Evolutionary conservation across 2,888 invertebrate species (phyloP).

Genomic region (Leistus spinibarbis): DNA sequence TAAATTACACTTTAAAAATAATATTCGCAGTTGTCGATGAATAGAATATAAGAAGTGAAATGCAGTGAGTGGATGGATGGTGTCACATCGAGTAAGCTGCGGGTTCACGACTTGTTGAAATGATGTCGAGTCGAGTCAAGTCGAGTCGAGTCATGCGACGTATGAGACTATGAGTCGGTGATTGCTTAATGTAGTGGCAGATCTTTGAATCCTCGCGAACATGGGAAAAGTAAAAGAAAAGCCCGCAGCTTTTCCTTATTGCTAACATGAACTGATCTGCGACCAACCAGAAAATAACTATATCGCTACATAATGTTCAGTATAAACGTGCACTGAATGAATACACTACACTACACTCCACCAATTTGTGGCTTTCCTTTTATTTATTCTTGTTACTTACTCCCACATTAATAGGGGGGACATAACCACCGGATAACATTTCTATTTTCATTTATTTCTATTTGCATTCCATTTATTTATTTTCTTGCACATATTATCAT

Average conservation of each 20-base stretch:
- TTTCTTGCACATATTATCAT: too few species aligned
- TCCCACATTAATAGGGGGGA: too few species aligned
- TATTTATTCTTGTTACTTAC: too few species aligned
- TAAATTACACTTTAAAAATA: not conserved
- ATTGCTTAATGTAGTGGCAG: conserved; percentile 33
- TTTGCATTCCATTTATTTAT: too few species aligned
- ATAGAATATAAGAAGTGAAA: not conserved
- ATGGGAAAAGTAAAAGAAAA: not conserved
- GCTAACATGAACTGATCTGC: conserved; percentile 3
- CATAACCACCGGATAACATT: too few species aligned
- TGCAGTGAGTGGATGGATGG: too few species aligned
- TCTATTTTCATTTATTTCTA: too few species aligned
- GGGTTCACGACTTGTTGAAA: not conserved
- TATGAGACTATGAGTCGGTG: not conserved
- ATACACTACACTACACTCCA: too few species aligned
- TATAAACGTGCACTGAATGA: not conserved
- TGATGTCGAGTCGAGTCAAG: not conserved
- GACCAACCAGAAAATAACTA: conserved; percentile 27
- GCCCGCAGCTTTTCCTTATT: not conserved
- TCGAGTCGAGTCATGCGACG: not conserved
- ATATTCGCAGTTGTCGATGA: not conserved
- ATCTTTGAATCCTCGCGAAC: conserved; percentile 14
- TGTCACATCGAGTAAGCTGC: not conserved
- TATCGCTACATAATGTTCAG: not conserved
- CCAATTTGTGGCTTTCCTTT: too few species aligned